Evolutionary conservation across 1,140 invertebrate species (phyloP), one percentile per base, ranked within the genome.

Genomic region (Aphelenchoides avenae): DNA sequence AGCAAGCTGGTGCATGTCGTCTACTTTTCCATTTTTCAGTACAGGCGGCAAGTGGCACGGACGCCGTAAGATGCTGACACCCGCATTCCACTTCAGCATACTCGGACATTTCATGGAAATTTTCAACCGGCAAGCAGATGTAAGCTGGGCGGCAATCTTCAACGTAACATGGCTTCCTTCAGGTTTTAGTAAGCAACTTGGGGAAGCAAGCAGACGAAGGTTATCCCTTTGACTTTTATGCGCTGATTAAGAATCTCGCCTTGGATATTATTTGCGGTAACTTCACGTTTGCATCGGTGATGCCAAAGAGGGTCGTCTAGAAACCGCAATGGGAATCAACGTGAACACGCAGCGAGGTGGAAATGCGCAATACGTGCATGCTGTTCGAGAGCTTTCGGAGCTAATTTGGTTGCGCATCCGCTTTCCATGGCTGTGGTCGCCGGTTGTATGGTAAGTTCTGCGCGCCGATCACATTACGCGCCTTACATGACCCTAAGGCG

Each of bases 1-100:
- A 20, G 42, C n/a, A n/a, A n/a, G n/a, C n/a, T n/a, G n/a, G n/a
- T n/a, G n/a, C n/a, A n/a, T n/a, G n/a, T n/a, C n/a, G 33, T 22
- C 24, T 27, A 22, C 15, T 43, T 26, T 29, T 54, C 27, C 15
- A 41, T 60, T 31, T 49, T 84, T 80, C 4, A 86, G 83, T 53
- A 83, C 82, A 52, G 87, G 86, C 37, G 75, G 78, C 7, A 89
- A 89, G 79, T 93, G 89, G 89, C 84, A 84, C 46, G 65, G 74
- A 0, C 79, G 88, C 13, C 81, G 89, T 47, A 89, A 91, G 79
- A 84, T 93, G 73, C 86, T 93, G 9, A 92, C 89, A 1, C 89
- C 89, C 22, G 85, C 88, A 0, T 92, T 93, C 76, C 89, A 91
- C 78, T 89, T 89, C 70, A 84, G 85, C 52, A 89, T 93, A 43